phyloP scores from a whole-genome alignment of 2,888 invertebrate genomes.

The Autographa pulchrina region DNA sequence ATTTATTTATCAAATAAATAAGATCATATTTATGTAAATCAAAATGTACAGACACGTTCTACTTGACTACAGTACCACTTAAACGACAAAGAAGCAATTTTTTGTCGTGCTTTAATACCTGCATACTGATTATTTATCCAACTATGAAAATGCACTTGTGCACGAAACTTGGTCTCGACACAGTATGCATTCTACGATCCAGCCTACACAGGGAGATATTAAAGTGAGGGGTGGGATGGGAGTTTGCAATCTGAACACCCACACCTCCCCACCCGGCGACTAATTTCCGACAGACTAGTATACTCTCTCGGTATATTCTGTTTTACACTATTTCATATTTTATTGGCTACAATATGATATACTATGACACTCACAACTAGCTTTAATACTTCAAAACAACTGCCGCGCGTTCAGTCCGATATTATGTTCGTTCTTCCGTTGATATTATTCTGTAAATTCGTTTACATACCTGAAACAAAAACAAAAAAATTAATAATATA shows the following conservation, averaged over 20 bases:
- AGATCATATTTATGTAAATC: background rate
- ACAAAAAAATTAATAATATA: conserved; percentile 47
- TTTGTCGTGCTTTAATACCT: conserved; percentile 51
- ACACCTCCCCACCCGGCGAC: conserved; percentile 78
- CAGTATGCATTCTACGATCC: conserved; percentile 70
- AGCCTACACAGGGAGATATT: conserved; percentile 75
- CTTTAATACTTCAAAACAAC: conserved; percentile 27
- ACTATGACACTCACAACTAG: conserved; percentile 25
- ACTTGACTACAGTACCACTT: conserved; percentile 11
- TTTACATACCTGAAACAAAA: conserved; percentile 70
- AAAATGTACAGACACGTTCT: conserved; percentile 32
- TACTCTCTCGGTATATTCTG: conserved; percentile 65
- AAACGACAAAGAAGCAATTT: conserved; percentile 25
- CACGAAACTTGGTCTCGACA: conserved; percentile 75
- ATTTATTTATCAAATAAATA: background rate
- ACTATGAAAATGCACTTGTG: conserved; percentile 77
- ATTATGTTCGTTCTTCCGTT: conserved; percentile 18
- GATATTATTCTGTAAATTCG: conserved; percentile 23
- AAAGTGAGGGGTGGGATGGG: conserved; percentile 64
- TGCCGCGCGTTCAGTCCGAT: background rate
- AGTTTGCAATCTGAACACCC: conserved; percentile 72
- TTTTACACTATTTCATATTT: conserved; percentile 77
- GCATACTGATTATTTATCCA: conserved; percentile 73
- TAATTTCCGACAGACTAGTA: conserved; percentile 85
- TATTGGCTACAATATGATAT: conserved; percentile 57